These are phyloP conservation scores for Oceanodroma tethys DNA, from an alignment of 2,113 vertebrate genomes.

Conservation along the genomic window DNA sequence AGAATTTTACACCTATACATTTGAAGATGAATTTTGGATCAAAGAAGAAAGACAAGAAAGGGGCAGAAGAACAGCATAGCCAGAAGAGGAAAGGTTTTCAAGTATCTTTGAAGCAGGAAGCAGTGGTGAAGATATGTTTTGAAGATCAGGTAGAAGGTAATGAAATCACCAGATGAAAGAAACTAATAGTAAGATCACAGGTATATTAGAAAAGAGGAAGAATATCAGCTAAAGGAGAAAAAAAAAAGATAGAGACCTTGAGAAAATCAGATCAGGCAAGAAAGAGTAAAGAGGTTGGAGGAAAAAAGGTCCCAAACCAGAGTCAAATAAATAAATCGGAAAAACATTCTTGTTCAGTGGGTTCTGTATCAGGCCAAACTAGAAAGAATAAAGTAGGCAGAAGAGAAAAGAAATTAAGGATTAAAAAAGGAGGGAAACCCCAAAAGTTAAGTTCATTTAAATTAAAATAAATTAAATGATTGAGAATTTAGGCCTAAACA, in stretches of 20 bases:
- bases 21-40: background rate
- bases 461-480: background rate
- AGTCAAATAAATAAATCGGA: background rate
- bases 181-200: rapidly evolving
- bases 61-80: background rate
- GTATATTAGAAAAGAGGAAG: background rate
- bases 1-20: background rate
- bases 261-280: background rate
- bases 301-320: background rate
- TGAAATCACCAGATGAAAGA: background rate
- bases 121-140: background rate
- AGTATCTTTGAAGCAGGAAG: background rate
- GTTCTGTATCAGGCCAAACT: background rate
- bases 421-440: background rate
- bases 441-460: background rate
- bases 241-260: background rate
- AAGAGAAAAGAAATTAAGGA: background rate
- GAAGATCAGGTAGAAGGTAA: background rate
- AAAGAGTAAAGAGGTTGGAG: background rate
- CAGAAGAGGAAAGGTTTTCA: background rate
- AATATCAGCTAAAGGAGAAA: background rate
- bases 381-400: background rate
- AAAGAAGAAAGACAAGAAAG: background rate
- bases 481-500: background rate
- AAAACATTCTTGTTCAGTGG: background rate